Evolutionary conservation across 2,797 vertebrate species (phyloP), one percentile per base, ranked within the genome.

Genomic region (Acanthurus lineatus): DNA sequence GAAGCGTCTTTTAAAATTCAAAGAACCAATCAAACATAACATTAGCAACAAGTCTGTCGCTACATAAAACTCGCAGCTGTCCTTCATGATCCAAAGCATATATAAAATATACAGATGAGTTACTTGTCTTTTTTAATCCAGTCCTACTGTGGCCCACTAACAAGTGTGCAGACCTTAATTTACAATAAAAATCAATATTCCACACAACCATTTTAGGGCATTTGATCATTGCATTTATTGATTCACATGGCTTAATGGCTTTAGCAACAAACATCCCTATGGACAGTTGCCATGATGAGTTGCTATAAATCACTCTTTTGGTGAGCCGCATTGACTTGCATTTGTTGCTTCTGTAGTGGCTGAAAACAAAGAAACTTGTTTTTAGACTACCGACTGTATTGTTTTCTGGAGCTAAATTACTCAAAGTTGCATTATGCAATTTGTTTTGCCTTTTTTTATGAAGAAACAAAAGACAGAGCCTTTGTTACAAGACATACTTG

Each of bases 221-320:
- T 81, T 59, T 72, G 22, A 66, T 83, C 38, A 79, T 48, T 51
- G 68, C 57, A 47, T 22, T 61, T 74, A 79, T 89, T 85, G 76
- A 89, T 76, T 76, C n/a, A 28, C 51, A 17, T 9, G 40, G 57
- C 65, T 69, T 49, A 11, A 73, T 79, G 40, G 28, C 47, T 74
- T 61, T 42, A 59, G 69, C 45, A 72, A 86, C 40, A 28, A 45
- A 32, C 20, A 47, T 68, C 49, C 42, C 52, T 1, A 12, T 69
- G 52, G 48, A 32, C 20, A 60, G 32, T 42, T 54, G 11, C 9
- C 20, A 59, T 32, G 3, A 44, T 62, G 2, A 81, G 12, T 40
- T 22, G 22, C 44, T 32, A 56, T 47, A 60, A 72, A 28, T 65
- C 48, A 14, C 57, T 58, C 20, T 48, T 45, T 61, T 73, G 44